These are phyloP conservation scores for Lymantria monacha DNA, from an alignment of 2,888 invertebrate species.

Conservation along the genomic window DNA sequence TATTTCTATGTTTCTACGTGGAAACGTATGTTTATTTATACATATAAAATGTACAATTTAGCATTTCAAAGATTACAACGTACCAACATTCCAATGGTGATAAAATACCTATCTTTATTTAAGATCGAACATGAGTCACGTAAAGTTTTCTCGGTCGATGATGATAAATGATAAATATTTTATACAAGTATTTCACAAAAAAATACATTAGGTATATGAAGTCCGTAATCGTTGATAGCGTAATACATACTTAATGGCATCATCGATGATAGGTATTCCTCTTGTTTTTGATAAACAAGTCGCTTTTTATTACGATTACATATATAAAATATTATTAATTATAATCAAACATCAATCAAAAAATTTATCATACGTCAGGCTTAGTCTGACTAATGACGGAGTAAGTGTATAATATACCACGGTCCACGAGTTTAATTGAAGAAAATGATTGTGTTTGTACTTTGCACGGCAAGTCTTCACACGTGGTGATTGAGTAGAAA, in stretches of 20 bases:
- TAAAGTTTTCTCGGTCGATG: conserved; percentile 37
- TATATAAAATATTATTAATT: too few species aligned
- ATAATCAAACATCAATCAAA: too few species aligned
- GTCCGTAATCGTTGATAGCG: conserved; percentile 45
- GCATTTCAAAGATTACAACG: conserved; percentile 40
- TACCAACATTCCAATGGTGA: conserved; percentile 40
- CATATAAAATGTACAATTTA: conserved; percentile 28
- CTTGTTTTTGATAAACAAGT: not conserved
- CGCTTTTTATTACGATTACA: too few species aligned
- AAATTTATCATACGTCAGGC: too few species aligned
- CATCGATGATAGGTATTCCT: conserved; percentile 20
- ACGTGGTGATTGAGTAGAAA: too few species aligned
- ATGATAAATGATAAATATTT: conserved; percentile 43
- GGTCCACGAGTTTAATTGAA: too few species aligned
- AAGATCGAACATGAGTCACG: conserved; percentile 45
- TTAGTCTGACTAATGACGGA: too few species aligned
- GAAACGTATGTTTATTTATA: conserved; percentile 33
- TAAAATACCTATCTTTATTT: conserved; percentile 45
- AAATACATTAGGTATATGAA: conserved; percentile 46
- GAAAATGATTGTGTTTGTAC: too few species aligned
- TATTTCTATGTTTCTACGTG: conserved; percentile 16
- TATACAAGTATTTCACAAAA: conserved; percentile 49
- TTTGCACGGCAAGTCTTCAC: too few species aligned
- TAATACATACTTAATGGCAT: conserved; percentile 24
- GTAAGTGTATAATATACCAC: too few species aligned